Evolutionary conservation across 2,888 invertebrate species (phyloP).

Genomic region (Acrobasis suavella): DNA sequence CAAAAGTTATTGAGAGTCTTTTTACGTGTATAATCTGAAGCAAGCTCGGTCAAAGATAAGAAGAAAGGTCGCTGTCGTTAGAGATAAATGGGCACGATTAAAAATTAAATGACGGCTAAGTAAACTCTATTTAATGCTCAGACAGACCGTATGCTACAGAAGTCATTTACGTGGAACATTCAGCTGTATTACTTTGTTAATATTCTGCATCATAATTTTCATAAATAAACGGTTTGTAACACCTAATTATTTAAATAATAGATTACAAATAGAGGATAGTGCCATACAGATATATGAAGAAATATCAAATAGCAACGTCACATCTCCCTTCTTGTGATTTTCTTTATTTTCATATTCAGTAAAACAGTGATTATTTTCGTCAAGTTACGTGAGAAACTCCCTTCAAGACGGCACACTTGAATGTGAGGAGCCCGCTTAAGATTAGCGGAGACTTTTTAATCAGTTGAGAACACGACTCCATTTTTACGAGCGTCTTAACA

Average conservation of each 20-base stretch:
- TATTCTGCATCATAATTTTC: no score
- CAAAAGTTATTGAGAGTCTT: not conserved
- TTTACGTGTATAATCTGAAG: conserved; percentile 20
- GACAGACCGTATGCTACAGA: not conserved
- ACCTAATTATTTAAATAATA: no score
- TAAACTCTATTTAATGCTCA: conserved; percentile 6
- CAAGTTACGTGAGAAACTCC: not conserved
- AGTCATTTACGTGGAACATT: not conserved
- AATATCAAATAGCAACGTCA: no score
- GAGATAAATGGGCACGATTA: conserved; percentile 55
- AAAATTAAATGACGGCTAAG: conserved; percentile 57
- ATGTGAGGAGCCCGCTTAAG: conserved; percentile 38
- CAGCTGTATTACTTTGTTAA: no score
- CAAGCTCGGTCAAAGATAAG: conserved; percentile 43
- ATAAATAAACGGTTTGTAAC: no score
- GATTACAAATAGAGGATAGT: no score
- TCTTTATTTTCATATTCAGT: no score
- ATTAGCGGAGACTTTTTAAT: conserved; percentile 75
- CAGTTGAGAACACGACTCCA: conserved; percentile 75
- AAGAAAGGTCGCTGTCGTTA: conserved; percentile 46
- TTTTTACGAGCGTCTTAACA: conserved; percentile 78
- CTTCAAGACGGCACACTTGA: not conserved
- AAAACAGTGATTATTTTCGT: not conserved
- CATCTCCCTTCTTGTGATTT: no score
- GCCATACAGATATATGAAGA: no score